These are phyloP conservation scores for Sesamia inferens DNA, from an alignment of 2,888 invertebrate species.

Conservation along the genomic window DNA sequence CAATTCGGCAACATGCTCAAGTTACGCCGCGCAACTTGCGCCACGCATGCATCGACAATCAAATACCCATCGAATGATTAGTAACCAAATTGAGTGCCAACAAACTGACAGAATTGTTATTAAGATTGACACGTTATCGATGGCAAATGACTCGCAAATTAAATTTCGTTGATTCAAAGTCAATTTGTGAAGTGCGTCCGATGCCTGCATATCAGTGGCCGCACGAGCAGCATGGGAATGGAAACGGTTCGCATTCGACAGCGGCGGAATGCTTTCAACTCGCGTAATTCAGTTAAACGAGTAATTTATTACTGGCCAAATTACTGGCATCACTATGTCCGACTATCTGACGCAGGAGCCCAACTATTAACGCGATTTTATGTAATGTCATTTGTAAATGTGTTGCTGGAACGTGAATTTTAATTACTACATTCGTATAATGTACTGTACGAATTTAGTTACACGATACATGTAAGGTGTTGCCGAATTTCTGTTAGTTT, in stretches of 20 bases:
- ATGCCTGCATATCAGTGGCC: conserved; percentile 79
- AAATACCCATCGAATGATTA: conserved; percentile 2
- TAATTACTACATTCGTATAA: too few relatives aligned
- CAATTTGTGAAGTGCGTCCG: conserved; percentile 81
- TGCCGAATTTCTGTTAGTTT: background rate
- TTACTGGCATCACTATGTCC: conserved; percentile 85
- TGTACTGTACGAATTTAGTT: conserved; percentile 19
- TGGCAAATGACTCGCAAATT: conserved; percentile 72
- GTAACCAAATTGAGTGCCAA: conserved; percentile 34
- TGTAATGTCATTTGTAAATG: conserved; percentile 55
- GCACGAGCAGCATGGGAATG: conserved; percentile 75
- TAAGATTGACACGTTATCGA: conserved; percentile 58
- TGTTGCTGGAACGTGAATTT: conserved; percentile 42
- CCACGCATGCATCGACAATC: background rate
- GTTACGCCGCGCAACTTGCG: background rate
- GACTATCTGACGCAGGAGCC: conserved; percentile 74
- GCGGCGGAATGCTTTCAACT: conserved; percentile 86
- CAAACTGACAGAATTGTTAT: conserved; percentile 45
- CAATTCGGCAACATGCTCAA: background rate
- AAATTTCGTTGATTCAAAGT: conserved; percentile 82
- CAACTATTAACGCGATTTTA: conserved; percentile 64
- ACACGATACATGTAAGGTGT: background rate
- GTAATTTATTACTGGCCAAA: conserved; percentile 88
- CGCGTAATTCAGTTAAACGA: conserved; percentile 89
- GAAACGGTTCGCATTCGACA: conserved; percentile 80